Evolutionary conservation across 2,113 vertebrate genomes (phyloP).

Genomic region (Actenoides hombroni): DNA sequence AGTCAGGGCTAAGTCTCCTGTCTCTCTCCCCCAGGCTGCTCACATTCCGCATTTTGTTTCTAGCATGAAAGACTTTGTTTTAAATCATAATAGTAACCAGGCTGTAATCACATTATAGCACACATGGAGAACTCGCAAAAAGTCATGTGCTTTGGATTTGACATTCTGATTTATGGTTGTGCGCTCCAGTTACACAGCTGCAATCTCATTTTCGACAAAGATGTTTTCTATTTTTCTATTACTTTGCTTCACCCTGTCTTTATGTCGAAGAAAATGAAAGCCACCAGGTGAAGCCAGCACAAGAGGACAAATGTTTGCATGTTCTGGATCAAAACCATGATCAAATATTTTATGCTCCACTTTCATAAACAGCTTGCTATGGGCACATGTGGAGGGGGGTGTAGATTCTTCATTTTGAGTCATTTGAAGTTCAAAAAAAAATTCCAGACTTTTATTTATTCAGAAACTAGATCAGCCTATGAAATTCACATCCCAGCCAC

Average conservation of each 20-base stretch:
- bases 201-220: slow-evolving; percentile 87
- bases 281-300: slow-evolving; percentile 79
- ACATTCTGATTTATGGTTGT: slow-evolving; percentile 87
- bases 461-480: slow-evolving; percentile 63
- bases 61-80: slow-evolving; percentile 94
- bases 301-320: slow-evolving; percentile 76
- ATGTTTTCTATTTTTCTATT: slow-evolving; percentile 84
- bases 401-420: slow-evolving; percentile 65
- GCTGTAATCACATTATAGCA: slow-evolving; percentile 97
- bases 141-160: slow-evolving; percentile 97
- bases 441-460: slow-evolving; percentile 59
- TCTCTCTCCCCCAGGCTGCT: slow-evolving; percentile 76
- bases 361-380: slow-evolving; percentile 71
- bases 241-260: slow-evolving; percentile 78
- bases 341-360: slow-evolving; percentile 63
- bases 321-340: slow-evolving; percentile 73
- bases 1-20: slow-evolving; percentile 63
- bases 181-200: slow-evolving; percentile 93
- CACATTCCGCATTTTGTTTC: slow-evolving; percentile 85
- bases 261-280: slow-evolving; percentile 78
- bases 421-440: slow-evolving; percentile 52
- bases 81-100: slow-evolving; percentile 99
- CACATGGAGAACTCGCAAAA: slow-evolving; percentile 95
- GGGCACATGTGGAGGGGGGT: slow-evolving; percentile 61
- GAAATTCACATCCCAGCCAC: slow-evolving; percentile 55